Base-by-base conservation (phyloP, 1,140 invertebrate genomes). In the Chironomus tepperi region DNA sequence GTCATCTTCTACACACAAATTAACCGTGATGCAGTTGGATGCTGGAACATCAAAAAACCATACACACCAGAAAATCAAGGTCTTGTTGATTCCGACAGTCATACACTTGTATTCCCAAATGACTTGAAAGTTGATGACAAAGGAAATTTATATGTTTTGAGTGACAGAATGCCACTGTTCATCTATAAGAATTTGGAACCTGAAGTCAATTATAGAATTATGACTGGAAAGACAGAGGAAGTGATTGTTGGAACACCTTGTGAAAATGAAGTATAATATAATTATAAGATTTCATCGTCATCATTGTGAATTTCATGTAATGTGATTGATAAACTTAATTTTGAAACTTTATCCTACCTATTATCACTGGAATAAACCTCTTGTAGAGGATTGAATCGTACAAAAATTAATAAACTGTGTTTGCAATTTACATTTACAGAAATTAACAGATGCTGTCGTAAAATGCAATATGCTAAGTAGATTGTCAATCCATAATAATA, bases 1-100 rank as follows among this genome's bases (percentile, higher is more conserved):
- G 88, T 92, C 9, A 83, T 93, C 1, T 91, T 93, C 79, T 93
- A 92, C 78, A 89, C 90, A 8, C 87, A 92, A 79, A 86, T 91
- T 34, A 88, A 89, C 79, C 82, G 82, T 34, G 81, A 82, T 73
- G 81, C 79, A 67, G 81, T 89, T 6, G 89, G 88, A 7, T 93
- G 91, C 78, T 92, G 91, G 91, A 91, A 92, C 78, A 86, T 86
- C 0, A 86, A 86, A 19, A 86, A 85, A 75, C 84, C 87, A 0
- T 86, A 90, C 74, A 87, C 84, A 65, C 83, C 87, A 0, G 87
- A 91, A 57, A 90, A 87, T 78, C 85, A 91, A 75, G 88, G 87
- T 2, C 82, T 90, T 2, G 81, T 92, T 7, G 86, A 87, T 74
- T 85, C 84, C 76, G 89, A 92, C 78, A 83, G 87, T 19, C 82